These are phyloP conservation scores for Typhlichthys subterraneus DNA, from an alignment of 2,797 vertebrate genomes.

Conservation along the genomic window DNA sequence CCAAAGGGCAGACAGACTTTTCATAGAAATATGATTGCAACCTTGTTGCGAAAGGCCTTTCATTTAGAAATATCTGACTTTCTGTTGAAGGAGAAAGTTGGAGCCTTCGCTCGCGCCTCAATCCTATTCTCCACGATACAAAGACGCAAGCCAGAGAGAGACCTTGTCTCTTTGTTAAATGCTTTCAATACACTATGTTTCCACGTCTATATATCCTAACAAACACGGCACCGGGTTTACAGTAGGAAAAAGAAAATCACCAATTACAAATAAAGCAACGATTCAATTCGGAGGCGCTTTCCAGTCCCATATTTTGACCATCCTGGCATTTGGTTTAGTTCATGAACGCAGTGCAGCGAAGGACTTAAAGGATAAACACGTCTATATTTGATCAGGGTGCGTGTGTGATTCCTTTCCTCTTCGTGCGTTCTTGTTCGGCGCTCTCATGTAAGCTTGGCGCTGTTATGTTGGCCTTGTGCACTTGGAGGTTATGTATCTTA, in stretches of 20 bases:
- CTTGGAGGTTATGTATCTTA: conserved; percentile 61
- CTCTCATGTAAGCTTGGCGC: conserved; percentile 24
- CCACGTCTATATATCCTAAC: conserved; percentile 29
- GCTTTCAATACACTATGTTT: conserved; percentile 49
- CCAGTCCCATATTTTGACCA: conserved; percentile 4
- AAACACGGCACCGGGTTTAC: conserved; percentile 43
- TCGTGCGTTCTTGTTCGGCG: conserved; percentile 17
- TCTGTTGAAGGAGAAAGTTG: conserved; percentile 56
- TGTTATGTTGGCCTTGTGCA: conserved; percentile 58
- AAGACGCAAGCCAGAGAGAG: conserved; percentile 52
- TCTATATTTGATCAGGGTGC: conserved; percentile 6
- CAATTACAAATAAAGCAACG: conserved; percentile 22
- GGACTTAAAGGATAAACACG: not conserved
- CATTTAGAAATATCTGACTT: conserved; percentile 74
- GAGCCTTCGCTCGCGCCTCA: conserved; percentile 56
- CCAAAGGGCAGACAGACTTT: conserved; percentile 68
- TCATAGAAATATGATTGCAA: conserved; percentile 73
- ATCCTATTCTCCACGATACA: conserved; percentile 59
- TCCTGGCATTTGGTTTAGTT: not conserved
- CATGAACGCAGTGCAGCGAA: not conserved
- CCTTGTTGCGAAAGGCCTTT: conserved; percentile 72
- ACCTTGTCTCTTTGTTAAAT: conserved; percentile 65
- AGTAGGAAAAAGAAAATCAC: conserved; percentile 33
- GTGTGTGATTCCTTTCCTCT: conserved; percentile 34
- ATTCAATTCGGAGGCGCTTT: conserved; percentile 1